Evolutionary conservation across 2,888 invertebrate species (phyloP), one percentile per base, ranked within the genome.

Genomic region (Osmoderma eremita): DNA sequence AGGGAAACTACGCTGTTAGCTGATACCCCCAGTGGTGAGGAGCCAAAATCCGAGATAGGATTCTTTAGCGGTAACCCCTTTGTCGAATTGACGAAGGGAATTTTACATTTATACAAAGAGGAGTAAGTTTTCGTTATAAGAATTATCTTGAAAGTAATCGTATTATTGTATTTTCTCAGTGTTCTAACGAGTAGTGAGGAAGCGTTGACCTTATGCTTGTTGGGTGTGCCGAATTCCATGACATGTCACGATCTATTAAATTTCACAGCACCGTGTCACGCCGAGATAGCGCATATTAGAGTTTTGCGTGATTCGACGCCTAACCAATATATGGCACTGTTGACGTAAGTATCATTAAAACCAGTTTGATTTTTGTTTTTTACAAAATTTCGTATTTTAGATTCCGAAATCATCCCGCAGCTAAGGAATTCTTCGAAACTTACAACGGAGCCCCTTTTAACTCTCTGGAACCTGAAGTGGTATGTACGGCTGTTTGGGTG

Each of bases 41-140:
- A 81, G 39, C 77, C 77, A 18, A 78, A 78, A 45, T 86, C 86
- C 18, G 88, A 90, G 68, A 89, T 91, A 56, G 87, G 87, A 58
- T 98, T 97, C 83, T 94, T 94, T 75, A 96, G 94, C 75, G 99
- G 99, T 2, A 99, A 99, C 85, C 98, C 98, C 0, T 90, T 93
- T 76, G 95, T 98, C 0, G 98, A 99, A 83, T 91, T 96, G 38
- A 97, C 97, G 0, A 95, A 96, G 81, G 99, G 99, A 41, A 91
- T 99, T 51, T 84, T 99, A 67, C 99, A 99, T 86, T 85, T 99
- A 17, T 98, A 96, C 81, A 98, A 98, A 81, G 97, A 98, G 81
- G 95, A 97, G 97, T 97, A 83, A 83, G 88, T 58, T 15, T 45
- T 45, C 0, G 8, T 30, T 30, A 8, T 18, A 38, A 50, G 13